Evolutionary conservation across 1,140 invertebrate genomes (phyloP), one percentile per base, ranked within the genome.

Genomic region (Chionoecetes opilio): DNA sequence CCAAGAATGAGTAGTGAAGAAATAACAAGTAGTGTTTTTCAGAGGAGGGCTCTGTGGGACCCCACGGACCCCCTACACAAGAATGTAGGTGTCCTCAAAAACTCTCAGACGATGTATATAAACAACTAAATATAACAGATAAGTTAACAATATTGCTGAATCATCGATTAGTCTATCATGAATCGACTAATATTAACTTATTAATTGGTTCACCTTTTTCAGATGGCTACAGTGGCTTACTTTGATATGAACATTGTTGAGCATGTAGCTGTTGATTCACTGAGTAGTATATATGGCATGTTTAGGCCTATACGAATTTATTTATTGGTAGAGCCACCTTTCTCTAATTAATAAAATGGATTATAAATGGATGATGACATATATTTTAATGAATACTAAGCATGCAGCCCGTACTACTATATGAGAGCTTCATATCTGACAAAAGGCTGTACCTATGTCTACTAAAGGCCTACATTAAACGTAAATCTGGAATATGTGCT

Each of bases 401-500:
- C 37, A 89, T 35, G 87, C 32, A 89, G 37, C 37, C 37, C 35
- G 82, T 84, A 84, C 82, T 84, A 34, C 82, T 8, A 84, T 84
- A 84, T 84, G 26, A 84, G 26, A 84, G 26, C 5, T 84, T 84
- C 82, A 8, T 84, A 89, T 89, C 87, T 32, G 31, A 32, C n/a
- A 35, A 89, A 89, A 89, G 87, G 87, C 8, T 89, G 87, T 89
- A 8, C 87, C 87, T 41, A 11, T 89, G 87, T 89, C 87, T 89
- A 37, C 31, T 89, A 32, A 89, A 89, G 87, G 87, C 87, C 87
- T 89, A 89, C 37, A 89, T 26, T 8, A 41, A 11, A 89, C 8
- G 82, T 84, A 84, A 84, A 84, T 84, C 82, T 84, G 82, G 82
- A 84, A 84, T 26, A 84, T n/a, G n/a, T n/a, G n/a, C n/a, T n/a